Evolutionary conservation across 2,113 vertebrate genomes (phyloP).

Genomic region (Acrocephalus arundinaceus): DNA sequence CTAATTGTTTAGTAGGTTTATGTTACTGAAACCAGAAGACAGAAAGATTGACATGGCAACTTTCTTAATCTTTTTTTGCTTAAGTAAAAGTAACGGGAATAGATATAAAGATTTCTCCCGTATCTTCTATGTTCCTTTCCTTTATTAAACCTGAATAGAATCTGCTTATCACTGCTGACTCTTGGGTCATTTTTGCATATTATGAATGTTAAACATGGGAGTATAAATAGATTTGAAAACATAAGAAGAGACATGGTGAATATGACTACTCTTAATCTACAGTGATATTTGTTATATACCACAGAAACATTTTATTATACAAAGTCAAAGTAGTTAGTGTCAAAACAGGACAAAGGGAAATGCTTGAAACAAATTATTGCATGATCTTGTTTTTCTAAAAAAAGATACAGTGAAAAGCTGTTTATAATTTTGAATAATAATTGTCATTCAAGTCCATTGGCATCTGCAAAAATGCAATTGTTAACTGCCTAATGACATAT

Average conservation of each 20-base stretch:
- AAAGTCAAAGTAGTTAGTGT: slow-evolving; percentile 15
- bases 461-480: slow-evolving; percentile 63
- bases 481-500: slow-evolving; percentile 71
- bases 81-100: background rate
- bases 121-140: background rate
- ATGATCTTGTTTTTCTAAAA: slow-evolving; percentile 47
- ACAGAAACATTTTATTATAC: background rate
- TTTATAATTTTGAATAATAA: slow-evolving; percentile 58
- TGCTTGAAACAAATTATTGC: slow-evolving; percentile 30
- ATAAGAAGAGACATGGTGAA: background rate
- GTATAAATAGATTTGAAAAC: background rate
- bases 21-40: background rate
- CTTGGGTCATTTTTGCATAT: background rate
- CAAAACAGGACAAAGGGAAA: slow-evolving; percentile 14
- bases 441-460: slow-evolving; percentile 50
- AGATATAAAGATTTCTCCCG: background rate
- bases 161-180: background rate
- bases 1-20: background rate
- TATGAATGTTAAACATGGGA: background rate
- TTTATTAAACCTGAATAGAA: background rate
- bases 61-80: background rate
- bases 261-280: background rate
- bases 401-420: slow-evolving; percentile 31
- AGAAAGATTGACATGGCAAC: background rate
- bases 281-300: background rate